Percentiles rank a stretch among this genome's conserved stretches.
Evolutionary conservation across 2,797 vertebrate genomes (phyloP).

Genomic region (Xenops minutus): DNA sequence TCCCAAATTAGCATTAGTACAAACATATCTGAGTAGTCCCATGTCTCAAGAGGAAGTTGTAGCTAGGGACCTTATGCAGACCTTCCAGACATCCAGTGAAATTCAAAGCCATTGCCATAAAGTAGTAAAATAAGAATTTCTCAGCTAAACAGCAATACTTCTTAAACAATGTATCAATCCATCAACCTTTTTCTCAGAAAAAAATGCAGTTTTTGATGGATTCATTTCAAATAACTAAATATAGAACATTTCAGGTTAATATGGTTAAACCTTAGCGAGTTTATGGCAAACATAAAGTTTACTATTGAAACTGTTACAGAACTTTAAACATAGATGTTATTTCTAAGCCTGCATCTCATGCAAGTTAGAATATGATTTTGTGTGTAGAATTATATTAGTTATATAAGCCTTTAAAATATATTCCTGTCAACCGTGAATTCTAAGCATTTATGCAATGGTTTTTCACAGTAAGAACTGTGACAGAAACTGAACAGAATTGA

Average conservation of each 20-base stretch:
- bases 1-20: background rate
- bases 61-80: accelerated
- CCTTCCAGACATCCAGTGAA: background rate
- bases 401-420: background rate
- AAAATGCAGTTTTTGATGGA: background rate
- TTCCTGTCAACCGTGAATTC: background rate
- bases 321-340: background rate
- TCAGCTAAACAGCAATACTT: background rate
- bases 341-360: background rate
- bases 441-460: background rate
- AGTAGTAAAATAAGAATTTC: background rate
- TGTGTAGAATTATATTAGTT: background rate
- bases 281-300: background rate
- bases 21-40: background rate
- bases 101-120: background rate
- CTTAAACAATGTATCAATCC: background rate
- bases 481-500: background rate
- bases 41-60: background rate
- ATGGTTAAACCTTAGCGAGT: background rate
- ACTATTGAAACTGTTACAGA: background rate
- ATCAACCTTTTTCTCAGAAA: background rate
- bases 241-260: background rate
- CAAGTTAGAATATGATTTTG: background rate
- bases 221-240: background rate
- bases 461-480: background rate